Evolutionary conservation across 2,797 vertebrate genomes (phyloP).

Genomic region (Holocentrus rufus): DNA sequence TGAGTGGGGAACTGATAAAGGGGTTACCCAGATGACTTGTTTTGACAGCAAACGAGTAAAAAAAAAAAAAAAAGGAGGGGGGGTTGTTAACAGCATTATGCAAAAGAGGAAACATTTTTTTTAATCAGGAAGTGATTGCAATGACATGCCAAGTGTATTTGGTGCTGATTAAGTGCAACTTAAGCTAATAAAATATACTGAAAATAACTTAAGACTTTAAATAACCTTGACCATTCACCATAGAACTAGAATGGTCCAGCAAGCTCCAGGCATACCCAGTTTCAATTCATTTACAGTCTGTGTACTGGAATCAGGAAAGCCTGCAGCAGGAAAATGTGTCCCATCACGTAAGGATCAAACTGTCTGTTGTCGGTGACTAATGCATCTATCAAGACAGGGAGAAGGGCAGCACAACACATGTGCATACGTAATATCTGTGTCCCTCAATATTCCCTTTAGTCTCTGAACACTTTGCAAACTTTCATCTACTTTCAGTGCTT

Average conservation of each 20-base stretch:
- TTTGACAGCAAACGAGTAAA: constrained; percentile 71
- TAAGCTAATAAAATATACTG: constrained; percentile 4
- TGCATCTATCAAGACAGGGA: constrained; percentile 10
- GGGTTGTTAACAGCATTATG: constrained; percentile 59
- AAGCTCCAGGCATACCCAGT: neutral
- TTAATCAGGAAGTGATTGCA: constrained; percentile 53
- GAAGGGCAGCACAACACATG: neutral
- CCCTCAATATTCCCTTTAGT: neutral
- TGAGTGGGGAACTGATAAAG: constrained; percentile 74
- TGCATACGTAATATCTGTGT: neutral
- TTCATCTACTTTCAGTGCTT: neutral
- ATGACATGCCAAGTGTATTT: constrained; percentile 52
- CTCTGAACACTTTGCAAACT: neutral
- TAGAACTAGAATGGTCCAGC: too few relatives aligned
- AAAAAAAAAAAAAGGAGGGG: constrained; percentile 1
- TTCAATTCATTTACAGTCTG: constrained; percentile 5
- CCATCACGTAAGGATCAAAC: constrained; percentile 19
- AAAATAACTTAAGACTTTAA: constrained; percentile 14
- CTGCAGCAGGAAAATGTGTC: constrained; percentile 26
- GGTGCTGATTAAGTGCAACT: constrained; percentile 12
- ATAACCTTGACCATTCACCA: neutral
- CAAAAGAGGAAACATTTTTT: constrained; percentile 48
- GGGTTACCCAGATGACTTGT: constrained; percentile 72
- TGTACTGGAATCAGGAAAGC: neutral
- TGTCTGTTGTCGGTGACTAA: constrained; percentile 31